Conservation (phyloP, 2,888 invertebrate species). For the Gastracanthus pulcherrimus region DNA sequence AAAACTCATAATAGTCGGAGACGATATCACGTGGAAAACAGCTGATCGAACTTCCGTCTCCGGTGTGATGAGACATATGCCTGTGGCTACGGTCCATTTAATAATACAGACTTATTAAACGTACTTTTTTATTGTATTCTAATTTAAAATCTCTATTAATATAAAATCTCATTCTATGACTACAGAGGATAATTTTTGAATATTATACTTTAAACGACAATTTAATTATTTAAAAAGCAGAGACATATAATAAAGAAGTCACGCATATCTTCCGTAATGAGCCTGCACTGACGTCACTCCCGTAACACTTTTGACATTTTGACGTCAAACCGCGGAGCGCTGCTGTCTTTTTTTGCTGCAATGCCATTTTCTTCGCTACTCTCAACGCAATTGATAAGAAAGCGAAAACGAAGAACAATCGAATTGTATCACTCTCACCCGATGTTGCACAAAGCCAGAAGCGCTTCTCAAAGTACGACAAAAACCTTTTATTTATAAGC, state of each 20-base stretch:
- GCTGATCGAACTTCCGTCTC: constrained; percentile 6
- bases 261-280: neutral
- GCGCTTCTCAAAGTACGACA: no score
- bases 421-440: no score
- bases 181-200: no score
- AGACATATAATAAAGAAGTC: neutral
- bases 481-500: no score
- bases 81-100: neutral
- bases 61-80: neutral
- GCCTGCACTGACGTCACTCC: neutral
- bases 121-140: no score
- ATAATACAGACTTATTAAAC: no score
- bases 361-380: neutral
- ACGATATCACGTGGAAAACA: neutral
- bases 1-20: neutral
- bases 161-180: no score
- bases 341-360: neutral
- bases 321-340: neutral
- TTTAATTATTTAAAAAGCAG: neutral
- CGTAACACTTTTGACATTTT: neutral
- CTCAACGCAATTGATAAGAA: neutral
- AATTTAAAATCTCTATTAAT: no score
- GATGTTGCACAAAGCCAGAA: no score
- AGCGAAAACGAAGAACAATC: no score
- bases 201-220: no score